Percentiles rank a stretch among this genome's conserved stretches.
Evolutionary conservation across 2,113 vertebrate species (phyloP).

Genomic region (Regulus satrapa): DNA sequence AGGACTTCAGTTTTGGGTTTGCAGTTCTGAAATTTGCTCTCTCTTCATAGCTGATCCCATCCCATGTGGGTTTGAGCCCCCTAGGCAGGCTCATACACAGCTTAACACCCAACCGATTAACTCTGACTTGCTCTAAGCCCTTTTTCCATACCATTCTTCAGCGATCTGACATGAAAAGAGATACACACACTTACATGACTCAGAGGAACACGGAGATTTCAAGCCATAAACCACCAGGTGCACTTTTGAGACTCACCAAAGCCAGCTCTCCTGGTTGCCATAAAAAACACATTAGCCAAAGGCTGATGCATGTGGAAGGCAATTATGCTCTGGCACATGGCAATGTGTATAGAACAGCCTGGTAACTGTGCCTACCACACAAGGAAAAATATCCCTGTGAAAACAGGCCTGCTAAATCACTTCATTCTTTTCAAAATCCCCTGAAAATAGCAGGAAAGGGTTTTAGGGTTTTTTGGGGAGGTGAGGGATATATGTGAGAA

Average conservation of each 20-base stretch:
- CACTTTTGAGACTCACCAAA: constrained; percentile 44
- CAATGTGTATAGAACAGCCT: neutral
- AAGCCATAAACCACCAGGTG: constrained; percentile 54
- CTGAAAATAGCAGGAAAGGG: constrained; percentile 11
- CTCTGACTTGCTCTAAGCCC: neutral
- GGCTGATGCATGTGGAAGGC: constrained; percentile 13
- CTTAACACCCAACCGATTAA: neutral
- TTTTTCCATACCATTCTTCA: neutral
- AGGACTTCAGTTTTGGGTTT: neutral
- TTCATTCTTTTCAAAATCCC: constrained; percentile 12
- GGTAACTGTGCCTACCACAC: constrained; percentile 47
- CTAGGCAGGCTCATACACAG: neutral
- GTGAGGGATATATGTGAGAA: neutral
- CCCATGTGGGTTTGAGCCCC: neutral
- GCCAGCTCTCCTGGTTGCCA: constrained; percentile 45
- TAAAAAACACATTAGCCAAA: constrained; percentile 66
- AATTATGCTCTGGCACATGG: constrained; percentile 48
- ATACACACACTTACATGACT: neutral
- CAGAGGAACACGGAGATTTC: neutral
- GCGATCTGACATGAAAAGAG: neutral
- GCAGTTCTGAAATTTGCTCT: neutral
- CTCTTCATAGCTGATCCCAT: neutral
- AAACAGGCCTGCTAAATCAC: constrained; percentile 48
- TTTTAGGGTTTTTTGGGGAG: neutral
- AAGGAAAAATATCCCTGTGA: constrained; percentile 44